Evolutionary conservation across 2,888 invertebrate species (phyloP).

Genomic region (Nematopogon swammerdamellus): DNA sequence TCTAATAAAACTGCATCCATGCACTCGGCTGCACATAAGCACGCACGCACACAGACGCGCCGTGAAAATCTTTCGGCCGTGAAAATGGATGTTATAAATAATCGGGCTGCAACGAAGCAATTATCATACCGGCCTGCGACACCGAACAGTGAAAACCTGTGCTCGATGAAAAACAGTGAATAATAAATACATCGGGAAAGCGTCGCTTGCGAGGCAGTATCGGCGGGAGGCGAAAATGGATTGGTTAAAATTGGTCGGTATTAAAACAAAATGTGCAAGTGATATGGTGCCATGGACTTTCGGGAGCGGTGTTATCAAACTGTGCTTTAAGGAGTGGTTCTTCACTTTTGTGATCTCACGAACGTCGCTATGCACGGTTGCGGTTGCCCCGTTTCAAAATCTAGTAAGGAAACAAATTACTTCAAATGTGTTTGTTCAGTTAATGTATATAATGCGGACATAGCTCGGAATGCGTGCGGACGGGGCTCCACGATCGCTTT

Average conservation of each 20-base stretch:
- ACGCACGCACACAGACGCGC: too few relatives aligned
- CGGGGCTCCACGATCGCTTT: too few relatives aligned
- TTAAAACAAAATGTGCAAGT: constrained; percentile 10
- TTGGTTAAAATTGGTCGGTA: constrained; percentile 56
- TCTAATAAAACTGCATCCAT: too few relatives aligned
- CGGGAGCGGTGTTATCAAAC: too few relatives aligned
- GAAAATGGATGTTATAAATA: constrained; percentile 58
- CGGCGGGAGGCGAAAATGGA: constrained; percentile 35
- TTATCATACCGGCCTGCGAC: constrained; percentile 48
- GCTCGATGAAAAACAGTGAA: too few relatives aligned
- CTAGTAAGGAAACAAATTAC: too few relatives aligned
- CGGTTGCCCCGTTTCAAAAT: neutral
- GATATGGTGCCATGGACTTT: neutral
- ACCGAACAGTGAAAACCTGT: constrained; percentile 18
- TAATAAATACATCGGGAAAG: too few relatives aligned
- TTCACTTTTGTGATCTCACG: neutral
- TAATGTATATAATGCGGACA: too few relatives aligned
- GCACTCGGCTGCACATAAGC: too few relatives aligned
- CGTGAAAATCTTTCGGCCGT: constrained; percentile 44
- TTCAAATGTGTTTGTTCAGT: too few relatives aligned
- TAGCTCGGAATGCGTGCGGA: too few relatives aligned
- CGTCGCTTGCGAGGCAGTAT: neutral
- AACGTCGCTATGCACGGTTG: too few relatives aligned
- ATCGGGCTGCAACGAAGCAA: constrained; percentile 33
- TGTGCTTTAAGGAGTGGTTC: neutral